phyloP scores from a whole-genome alignment of 1,140 invertebrate genomes.

The Bombus consobrinus region DNA sequence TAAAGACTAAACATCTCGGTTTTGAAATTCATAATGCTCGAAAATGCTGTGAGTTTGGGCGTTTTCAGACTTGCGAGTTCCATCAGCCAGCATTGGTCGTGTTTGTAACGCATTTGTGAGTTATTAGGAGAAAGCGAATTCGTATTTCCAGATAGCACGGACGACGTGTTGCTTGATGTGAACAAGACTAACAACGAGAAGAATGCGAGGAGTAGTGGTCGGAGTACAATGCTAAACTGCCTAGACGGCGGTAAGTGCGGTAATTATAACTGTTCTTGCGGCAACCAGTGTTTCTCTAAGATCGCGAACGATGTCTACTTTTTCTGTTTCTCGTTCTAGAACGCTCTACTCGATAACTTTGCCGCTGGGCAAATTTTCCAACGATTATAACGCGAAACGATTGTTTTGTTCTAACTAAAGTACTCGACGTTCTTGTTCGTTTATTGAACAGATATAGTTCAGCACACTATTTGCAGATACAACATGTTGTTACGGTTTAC shows the following conservation, averaged over 20 bases:
- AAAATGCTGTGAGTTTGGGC: too few species aligned
- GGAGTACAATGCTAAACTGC: background rate
- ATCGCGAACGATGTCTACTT: background rate
- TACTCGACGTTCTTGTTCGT: background rate
- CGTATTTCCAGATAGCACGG: background rate
- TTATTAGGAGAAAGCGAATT: background rate
- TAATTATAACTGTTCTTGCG: slow-evolving; percentile 7
- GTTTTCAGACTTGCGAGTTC: too few species aligned
- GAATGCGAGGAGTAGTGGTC: background rate
- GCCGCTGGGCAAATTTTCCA: background rate
- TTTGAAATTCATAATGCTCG: too few species aligned
- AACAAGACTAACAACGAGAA: background rate
- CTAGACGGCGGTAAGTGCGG: background rate
- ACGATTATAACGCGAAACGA: background rate
- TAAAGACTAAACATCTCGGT: too few species aligned
- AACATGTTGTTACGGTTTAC: too few species aligned
- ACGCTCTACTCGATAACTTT: background rate
- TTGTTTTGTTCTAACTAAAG: background rate
- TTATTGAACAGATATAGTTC: too few species aligned
- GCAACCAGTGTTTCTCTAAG: background rate
- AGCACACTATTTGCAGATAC: too few species aligned
- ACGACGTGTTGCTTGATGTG: background rate
- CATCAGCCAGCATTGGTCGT: too few species aligned
- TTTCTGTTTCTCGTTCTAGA: background rate
- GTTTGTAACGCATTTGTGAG: background rate